Evolutionary conservation across 2,888 invertebrate species (phyloP).

Genomic region (Drosophila eohydei): DNA sequence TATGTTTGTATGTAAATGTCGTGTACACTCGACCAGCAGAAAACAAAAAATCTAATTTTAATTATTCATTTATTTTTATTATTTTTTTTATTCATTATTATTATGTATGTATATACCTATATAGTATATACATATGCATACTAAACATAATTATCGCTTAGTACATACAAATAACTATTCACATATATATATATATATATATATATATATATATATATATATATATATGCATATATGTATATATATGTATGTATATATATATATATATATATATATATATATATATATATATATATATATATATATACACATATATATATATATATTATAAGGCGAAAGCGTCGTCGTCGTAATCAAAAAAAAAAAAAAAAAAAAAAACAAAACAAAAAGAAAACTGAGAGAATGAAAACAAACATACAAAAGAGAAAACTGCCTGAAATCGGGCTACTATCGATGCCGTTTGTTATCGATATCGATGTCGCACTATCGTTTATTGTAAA

Average conservation of each 20-base stretch:
- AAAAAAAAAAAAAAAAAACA: constrained; percentile 2
- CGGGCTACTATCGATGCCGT: constrained; percentile 53
- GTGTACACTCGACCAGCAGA: constrained; percentile 45
- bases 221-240: constrained; percentile 14
- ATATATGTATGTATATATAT: constrained; percentile 16
- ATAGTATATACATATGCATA: constrained; percentile 43
- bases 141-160: constrained; percentile 71
- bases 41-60: constrained; percentile 46
- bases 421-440: constrained; percentile 27
- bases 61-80: constrained; percentile 46
- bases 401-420: constrained; percentile 6
- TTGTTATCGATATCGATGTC: constrained; percentile 73
- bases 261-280: constrained; percentile 17
- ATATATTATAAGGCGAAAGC: constrained; percentile 42
- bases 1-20: constrained; percentile 50
- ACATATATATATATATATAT: constrained; percentile 18
- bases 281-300: constrained; percentile 18
- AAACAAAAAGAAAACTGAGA: constrained; percentile 4
- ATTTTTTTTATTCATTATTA: constrained; percentile 46
- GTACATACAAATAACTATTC: constrained; percentile 44
- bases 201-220: constrained; percentile 11
- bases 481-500: constrained; percentile 80
- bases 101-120: constrained; percentile 25
- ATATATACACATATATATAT: constrained; percentile 16
- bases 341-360: constrained; percentile 54